These are phyloP conservation scores for Eptatretus atami DNA, from an alignment of 2,797 vertebrate species.

Conservation along the genomic window DNA sequence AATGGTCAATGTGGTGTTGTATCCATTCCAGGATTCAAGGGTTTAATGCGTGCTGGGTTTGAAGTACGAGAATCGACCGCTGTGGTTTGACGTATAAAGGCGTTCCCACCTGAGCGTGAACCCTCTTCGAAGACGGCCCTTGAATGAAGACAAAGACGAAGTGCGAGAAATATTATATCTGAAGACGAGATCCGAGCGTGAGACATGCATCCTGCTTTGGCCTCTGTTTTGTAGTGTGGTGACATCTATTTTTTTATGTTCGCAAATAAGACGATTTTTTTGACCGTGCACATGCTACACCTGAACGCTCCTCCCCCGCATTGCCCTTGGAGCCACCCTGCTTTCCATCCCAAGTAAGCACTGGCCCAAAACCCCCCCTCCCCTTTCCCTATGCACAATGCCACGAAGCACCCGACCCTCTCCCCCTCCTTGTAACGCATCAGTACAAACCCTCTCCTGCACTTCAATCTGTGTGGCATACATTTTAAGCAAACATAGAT, in stretches of 20 bases:
- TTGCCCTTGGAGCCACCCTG: too few species aligned
- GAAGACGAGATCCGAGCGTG: conserved; percentile 53
- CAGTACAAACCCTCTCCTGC: too few species aligned
- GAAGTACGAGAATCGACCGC: conserved; percentile 21
- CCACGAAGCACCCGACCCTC: too few species aligned
- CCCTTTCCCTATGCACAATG: too few species aligned
- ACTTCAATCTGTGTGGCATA: too few species aligned
- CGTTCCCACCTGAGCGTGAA: conserved; percentile 40
- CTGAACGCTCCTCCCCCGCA: too few species aligned
- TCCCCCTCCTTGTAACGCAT: too few species aligned
- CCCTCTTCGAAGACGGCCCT: conserved; percentile 16
- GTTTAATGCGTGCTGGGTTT: conserved; percentile 31
- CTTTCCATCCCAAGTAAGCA: too few species aligned
- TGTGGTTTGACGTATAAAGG: conserved; percentile 50
- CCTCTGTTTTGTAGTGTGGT: background rate
- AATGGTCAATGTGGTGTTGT: background rate
- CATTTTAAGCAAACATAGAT: too few species aligned
- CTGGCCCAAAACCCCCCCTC: too few species aligned
- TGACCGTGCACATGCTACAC: too few species aligned
- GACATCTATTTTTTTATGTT: background rate
- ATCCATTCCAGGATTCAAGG: conserved; percentile 21
- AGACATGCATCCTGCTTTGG: conserved; percentile 13
- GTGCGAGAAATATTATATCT: conserved; percentile 30
- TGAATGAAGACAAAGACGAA: conserved; percentile 12
- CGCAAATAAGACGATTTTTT: too few species aligned